Evolutionary conservation across 2,797 vertebrate genomes (phyloP).

Genomic region (Crossoptilon crossoptilon): DNA sequence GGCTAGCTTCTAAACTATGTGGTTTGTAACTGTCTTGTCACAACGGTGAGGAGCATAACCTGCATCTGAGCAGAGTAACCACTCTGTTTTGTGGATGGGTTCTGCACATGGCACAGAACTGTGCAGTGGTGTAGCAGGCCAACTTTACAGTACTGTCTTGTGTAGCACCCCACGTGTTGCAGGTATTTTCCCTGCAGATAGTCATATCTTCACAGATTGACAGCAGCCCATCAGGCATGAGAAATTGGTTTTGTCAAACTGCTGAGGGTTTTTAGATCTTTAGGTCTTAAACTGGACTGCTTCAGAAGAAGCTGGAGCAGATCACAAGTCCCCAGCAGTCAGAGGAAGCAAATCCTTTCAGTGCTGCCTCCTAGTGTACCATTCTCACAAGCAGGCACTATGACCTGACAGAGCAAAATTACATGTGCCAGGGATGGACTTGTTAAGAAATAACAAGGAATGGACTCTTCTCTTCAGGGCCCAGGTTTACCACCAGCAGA

Average conservation of each 20-base stretch:
- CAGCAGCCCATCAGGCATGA: background rate
- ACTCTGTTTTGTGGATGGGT: background rate
- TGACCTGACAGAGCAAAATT: background rate
- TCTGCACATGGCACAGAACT: background rate
- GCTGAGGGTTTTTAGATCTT: background rate
- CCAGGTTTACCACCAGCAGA: background rate
- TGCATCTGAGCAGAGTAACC: background rate
- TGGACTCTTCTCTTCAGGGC: background rate
- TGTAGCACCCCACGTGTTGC: background rate
- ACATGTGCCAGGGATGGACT: background rate
- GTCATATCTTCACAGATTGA: background rate
- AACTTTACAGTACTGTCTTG: background rate
- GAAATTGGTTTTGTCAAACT: background rate
- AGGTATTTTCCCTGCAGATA: background rate
- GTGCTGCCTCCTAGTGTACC: background rate
- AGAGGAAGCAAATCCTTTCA: no score
- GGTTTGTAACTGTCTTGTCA: background rate
- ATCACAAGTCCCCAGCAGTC: fast-evolving
- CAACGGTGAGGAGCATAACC: background rate
- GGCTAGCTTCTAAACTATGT: background rate
- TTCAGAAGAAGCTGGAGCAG: background rate
- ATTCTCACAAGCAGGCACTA: background rate
- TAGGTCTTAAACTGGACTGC: background rate
- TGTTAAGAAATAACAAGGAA: no score
- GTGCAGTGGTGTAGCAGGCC: fast-evolving